These are phyloP conservation scores for Ceraclea dissimilis DNA, from an alignment of 2,888 invertebrate species.

Conservation along the genomic window DNA sequence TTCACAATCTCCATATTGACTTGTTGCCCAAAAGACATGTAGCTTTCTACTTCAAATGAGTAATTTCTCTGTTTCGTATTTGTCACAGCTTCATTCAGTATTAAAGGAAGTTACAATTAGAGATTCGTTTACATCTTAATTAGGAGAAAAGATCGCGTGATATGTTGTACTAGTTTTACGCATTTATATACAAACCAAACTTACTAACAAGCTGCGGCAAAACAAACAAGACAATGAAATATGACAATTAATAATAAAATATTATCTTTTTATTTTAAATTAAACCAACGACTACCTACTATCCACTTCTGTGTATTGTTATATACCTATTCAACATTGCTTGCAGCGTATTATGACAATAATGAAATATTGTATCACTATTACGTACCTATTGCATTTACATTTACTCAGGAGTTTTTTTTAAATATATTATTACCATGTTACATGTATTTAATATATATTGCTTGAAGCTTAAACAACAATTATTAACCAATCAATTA, in stretches of 20 bases:
- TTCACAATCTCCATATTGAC: too few relatives aligned
- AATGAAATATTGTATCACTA: not conserved
- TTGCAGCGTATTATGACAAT: conserved; percentile 1
- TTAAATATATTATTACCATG: not conserved
- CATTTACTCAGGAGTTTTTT: not conserved
- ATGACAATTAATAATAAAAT: conserved; percentile 2
- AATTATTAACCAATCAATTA: too few relatives aligned
- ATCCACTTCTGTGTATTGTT: not conserved
- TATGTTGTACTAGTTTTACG: not conserved
- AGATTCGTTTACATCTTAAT: too few relatives aligned
- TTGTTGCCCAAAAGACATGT: too few relatives aligned
- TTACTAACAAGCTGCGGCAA: not conserved
- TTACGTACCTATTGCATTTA: not conserved
- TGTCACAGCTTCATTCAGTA: too few relatives aligned
- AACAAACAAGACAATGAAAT: not conserved
- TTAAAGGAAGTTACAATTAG: too few relatives aligned
- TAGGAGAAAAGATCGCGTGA: too few relatives aligned
- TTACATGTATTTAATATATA: not conserved
- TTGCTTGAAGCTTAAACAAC: too few relatives aligned
- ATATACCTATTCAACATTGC: not conserved
- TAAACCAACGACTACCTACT: not conserved
- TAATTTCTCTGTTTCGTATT: too few relatives aligned
- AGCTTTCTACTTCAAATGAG: too few relatives aligned
- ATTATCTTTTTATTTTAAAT: not conserved
- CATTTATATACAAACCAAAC: not conserved